Evolutionary conservation across 2,888 invertebrate species (phyloP), one percentile per base, ranked within the genome.

Genomic region (Pterostichus madidus): DNA sequence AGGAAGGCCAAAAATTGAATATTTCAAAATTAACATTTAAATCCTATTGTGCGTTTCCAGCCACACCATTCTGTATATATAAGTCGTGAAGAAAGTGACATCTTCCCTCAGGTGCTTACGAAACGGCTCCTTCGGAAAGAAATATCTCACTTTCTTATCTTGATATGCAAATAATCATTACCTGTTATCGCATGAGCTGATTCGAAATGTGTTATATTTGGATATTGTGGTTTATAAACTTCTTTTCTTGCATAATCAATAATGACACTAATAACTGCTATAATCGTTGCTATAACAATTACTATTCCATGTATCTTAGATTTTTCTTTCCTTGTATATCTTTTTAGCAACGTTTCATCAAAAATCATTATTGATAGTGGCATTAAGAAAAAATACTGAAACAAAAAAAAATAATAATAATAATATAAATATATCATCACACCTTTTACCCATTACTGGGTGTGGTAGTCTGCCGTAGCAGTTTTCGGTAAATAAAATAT

Each of bases 151-250:
- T 15, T 53, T 15, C 15, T 53, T 53, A 0, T 39, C 7, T 39
- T 39, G 5, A 8, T 7, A 39, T 7, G 0, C 6, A 39, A 39
- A 17, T n/a, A 53, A 53, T 13, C 13, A 17, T 13, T 52, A 80
- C 80, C 80, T 73, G 71, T 53, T 39, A 71, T 80, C 0, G 80
- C 80, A 31, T 80, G 80, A 4, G 68, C 35, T 24, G 80, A 80
- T 56, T 80, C 80, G 24, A 80, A 80, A 80, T 80, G 80, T 15
- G 31, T 35, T 15, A 80, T 31, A 17, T 68, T 35, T 44, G 68
- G 68, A 71, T 80, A 80, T 73, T 80, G 35, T 5, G 15, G 17
- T 56, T 80, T 80, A 56, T 53, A 53, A 13, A 71, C 15, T 80
- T 80, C 80, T 53, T 73, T 80, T 17, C 80, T 52, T n/a, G 15